Percentiles rank a stretch among this genome's conserved stretches.
These are phyloP conservation scores for Uria lomvia DNA, from an alignment of 2,113 vertebrate species.

Conservation along the genomic window DNA sequence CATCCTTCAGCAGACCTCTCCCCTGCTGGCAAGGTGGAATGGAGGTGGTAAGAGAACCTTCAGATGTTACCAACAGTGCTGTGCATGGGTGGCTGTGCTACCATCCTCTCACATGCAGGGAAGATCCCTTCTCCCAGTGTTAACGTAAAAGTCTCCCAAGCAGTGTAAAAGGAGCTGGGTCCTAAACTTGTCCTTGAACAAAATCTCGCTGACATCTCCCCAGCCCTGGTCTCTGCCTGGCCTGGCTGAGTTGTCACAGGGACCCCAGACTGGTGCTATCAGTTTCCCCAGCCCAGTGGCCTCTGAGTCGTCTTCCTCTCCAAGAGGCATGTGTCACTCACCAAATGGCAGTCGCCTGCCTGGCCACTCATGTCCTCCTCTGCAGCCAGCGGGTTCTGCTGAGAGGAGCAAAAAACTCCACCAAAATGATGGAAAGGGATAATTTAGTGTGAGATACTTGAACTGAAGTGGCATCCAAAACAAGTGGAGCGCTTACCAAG, in stretches of 20 bases:
- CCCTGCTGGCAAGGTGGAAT: background rate
- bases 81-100: background rate
- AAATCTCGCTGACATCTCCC: background rate
- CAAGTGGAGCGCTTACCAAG: background rate
- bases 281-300: background rate
- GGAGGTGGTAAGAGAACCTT: background rate
- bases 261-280: background rate
- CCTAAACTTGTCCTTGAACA: background rate
- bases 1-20: background rate
- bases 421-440: background rate
- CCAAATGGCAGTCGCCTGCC: background rate
- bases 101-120: fast-evolving
- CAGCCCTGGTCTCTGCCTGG: background rate
- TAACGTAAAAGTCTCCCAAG: background rate
- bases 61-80: background rate
- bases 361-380: background rate
- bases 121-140: background rate
- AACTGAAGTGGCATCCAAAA: constrained; percentile 12
- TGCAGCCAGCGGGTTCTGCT: background rate
- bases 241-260: background rate
- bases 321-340: background rate
- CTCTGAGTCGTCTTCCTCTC: background rate
- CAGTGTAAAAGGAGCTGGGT: background rate
- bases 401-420: background rate
- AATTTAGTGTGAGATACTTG: constrained; percentile 5